Base-by-base conservation (phyloP, 2,888 invertebrate species). In the Heliconius charithonia region DNA sequence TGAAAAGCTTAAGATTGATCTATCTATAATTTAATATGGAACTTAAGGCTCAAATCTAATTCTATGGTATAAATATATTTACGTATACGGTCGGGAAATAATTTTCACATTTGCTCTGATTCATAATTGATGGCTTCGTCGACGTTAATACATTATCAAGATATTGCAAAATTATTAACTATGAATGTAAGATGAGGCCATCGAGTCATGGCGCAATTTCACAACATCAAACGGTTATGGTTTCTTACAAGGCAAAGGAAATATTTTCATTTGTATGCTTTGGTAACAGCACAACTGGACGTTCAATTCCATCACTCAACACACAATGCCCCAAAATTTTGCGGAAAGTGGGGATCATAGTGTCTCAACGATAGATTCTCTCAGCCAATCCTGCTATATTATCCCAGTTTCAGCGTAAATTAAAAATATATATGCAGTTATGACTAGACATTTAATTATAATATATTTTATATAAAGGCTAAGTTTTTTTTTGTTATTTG, bases 41-140 rank as follows among this genome's bases (percentile, higher is more conserved):
- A 27, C 19, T 27, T 45, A 9, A 19, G 19, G 16, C 29, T 51
- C 12, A 7, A 45, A 70, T 45, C 45, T 71, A 77, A 69, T 56
- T n/a, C 27, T 71, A 71, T 51, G 29, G 7, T 22, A 72, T 70
- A 27, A 62, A 76, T 76, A 32, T 67, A 62, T 16, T 56, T 4
- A 62, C 25, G 16, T 63, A 13, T 45, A 45, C 16, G 45, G 16
- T 45, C 45, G 45, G 45, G 16, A 45, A 45, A 4, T 45, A 45
- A 45, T 45, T 45, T 45, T 0, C 45, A 45, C 56, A 32, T 73
- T 67, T 29, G 63, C 69, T 71, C 56, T 51, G 37, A 62, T 66
- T 27, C 32, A 69, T 73, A 74, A 79, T 80, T 75, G 76, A 75
- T 77, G 37, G 29, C 75, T 41, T 65, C 25, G 77, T 65, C 70